phyloP scores from a whole-genome alignment of 2,113 vertebrate genomes.

The Tupaia tana region DNA sequence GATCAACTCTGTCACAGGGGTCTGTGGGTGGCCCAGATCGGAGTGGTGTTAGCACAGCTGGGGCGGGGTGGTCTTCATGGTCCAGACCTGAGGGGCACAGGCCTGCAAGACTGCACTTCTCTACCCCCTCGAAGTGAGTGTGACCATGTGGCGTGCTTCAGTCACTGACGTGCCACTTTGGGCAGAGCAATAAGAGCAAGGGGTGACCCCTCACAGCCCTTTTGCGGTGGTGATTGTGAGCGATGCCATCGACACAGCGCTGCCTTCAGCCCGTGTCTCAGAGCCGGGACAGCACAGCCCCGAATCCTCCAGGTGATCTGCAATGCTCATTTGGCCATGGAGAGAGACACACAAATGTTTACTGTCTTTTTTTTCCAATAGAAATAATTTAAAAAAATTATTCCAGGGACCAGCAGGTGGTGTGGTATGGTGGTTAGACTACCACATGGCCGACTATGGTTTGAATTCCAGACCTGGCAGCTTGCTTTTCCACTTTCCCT shows the following conservation, averaged over 20 bases:
- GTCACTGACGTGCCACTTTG: background rate
- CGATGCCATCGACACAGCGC: rapidly evolving
- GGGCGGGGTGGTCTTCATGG: background rate
- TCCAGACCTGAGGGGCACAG: background rate
- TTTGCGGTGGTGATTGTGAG: background rate
- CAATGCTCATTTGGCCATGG: background rate
- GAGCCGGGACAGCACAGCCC: background rate
- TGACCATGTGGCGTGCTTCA: background rate
- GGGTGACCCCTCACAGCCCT: background rate
- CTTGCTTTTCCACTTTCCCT: too few species aligned
- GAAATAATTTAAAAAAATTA: too few species aligned
- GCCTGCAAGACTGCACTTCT: background rate
- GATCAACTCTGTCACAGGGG: background rate
- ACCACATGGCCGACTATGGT: too few species aligned
- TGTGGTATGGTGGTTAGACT: too few species aligned
- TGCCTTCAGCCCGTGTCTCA: background rate
- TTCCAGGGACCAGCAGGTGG: too few species aligned
- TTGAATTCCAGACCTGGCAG: too few species aligned
- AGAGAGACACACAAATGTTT: background rate
- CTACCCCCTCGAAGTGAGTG: background rate
- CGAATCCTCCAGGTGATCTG: background rate
- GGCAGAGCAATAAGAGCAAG: background rate
- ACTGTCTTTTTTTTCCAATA: background rate
- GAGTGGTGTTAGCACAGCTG: background rate
- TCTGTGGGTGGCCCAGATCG: background rate